Evolutionary conservation across 2,888 invertebrate species (phyloP).

Genomic region (Sesia apiformis): DNA sequence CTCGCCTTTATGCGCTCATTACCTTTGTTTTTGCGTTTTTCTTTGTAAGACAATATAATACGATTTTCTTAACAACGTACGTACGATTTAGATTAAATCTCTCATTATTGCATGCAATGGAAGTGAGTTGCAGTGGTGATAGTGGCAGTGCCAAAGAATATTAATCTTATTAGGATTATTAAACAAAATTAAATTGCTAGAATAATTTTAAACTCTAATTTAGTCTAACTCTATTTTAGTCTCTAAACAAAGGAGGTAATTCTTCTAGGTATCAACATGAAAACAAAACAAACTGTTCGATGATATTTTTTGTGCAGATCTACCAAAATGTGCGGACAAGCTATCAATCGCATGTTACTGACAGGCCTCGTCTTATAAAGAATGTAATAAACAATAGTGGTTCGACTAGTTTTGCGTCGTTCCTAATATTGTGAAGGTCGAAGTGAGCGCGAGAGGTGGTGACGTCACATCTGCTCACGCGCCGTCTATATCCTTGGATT

Average conservation of each 20-base stretch:
- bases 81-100: not conserved
- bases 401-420: constrained; percentile 22
- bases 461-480: constrained; percentile 2
- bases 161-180: no score
- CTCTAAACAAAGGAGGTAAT: no score
- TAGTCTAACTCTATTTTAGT: no score
- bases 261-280: no score
- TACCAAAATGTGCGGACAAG: not conserved
- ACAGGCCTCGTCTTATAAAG: not conserved
- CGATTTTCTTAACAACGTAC: not conserved
- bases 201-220: no score
- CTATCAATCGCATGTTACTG: not conserved
- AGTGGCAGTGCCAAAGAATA: no score
- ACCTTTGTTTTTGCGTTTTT: not conserved
- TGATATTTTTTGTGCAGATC: not conserved
- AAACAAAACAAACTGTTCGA: no score
- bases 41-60: not conserved
- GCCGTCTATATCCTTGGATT: not conserved
- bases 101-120: not conserved
- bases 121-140: no score
- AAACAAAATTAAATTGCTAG: no score
- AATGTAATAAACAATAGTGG: constrained; percentile 9
- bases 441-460: constrained; percentile 2
- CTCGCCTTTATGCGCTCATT: not conserved
- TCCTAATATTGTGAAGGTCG: constrained; percentile 29